Evolutionary conservation across 2,113 vertebrate genomes (phyloP).

Genomic region (Callorhinus ursinus): DNA sequence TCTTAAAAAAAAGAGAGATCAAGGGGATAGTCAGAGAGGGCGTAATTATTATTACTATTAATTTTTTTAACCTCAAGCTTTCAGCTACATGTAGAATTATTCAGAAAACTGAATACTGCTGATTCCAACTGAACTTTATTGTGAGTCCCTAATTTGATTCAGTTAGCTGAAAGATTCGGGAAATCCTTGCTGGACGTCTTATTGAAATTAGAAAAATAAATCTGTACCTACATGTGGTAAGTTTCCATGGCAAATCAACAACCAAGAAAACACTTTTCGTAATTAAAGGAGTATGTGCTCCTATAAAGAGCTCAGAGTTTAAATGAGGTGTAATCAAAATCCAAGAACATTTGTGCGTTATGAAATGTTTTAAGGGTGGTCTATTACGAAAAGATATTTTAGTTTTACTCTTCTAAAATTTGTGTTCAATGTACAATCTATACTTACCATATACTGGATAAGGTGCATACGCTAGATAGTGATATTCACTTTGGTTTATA

Average conservation of each 20-base stretch:
- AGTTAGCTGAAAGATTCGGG: constrained; percentile 11
- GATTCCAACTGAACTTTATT: constrained; percentile 8
- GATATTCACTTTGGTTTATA: background rate
- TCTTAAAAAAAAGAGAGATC: background rate
- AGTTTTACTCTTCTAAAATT: constrained; percentile 12
- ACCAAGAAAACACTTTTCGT: background rate
- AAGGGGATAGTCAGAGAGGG: background rate
- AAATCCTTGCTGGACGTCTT: background rate
- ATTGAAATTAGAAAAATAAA: background rate
- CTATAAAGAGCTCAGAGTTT: constrained; percentile 20
- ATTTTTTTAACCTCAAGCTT: background rate
- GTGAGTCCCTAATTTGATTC: background rate
- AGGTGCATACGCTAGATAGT: background rate
- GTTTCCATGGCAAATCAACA: constrained; percentile 29
- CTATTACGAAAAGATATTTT: background rate
- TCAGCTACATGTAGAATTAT: background rate
- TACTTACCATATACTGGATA: background rate
- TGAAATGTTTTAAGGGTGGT: background rate
- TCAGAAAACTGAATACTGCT: background rate
- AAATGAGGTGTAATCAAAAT: constrained; percentile 47
- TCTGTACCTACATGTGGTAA: background rate
- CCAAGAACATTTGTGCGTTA: background rate
- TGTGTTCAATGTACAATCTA: background rate
- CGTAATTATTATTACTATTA: background rate
- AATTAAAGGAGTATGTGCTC: background rate